These are phyloP conservation scores for Diplosoma virens DNA, from an alignment of 23 tunicate species.

Conservation along the genomic window DNA sequence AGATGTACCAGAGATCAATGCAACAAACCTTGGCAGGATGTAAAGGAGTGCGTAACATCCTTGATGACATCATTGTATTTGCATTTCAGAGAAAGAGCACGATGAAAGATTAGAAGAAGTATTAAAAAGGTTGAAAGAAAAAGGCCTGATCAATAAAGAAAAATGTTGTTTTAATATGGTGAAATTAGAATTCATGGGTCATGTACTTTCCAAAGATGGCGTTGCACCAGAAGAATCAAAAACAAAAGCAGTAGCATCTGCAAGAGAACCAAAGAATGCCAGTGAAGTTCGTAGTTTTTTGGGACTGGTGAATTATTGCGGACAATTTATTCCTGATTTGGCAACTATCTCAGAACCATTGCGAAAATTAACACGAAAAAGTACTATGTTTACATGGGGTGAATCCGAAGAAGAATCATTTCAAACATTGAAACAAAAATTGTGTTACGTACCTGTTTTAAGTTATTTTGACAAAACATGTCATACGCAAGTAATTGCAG, in stretches of 20 bases:
- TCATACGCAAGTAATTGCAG: background rate
- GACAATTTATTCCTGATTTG: too few relatives aligned
- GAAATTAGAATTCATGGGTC: background rate
- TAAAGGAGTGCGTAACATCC: conserved; percentile 9
- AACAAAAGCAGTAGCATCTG: background rate
- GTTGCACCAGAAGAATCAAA: background rate
- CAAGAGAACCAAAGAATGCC: too few relatives aligned
- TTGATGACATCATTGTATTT: conserved; percentile 26
- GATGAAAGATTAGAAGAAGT: background rate
- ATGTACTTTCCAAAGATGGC: background rate
- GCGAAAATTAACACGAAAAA: too few relatives aligned
- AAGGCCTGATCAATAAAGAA: background rate
- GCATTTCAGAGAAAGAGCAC: background rate
- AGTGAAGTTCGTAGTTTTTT: too few relatives aligned
- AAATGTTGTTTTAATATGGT: background rate
- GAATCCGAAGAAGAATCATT: too few relatives aligned
- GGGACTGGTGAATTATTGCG: too few relatives aligned
- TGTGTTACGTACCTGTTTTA: too few relatives aligned
- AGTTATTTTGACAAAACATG: background rate
- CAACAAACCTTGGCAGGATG: conserved; percentile 14
- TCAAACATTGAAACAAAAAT: too few relatives aligned
- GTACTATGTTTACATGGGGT: too few relatives aligned
- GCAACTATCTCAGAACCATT: too few relatives aligned
- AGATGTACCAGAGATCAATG: conserved; percentile 4
- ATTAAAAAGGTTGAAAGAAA: background rate